Evolutionary conservation across 2,797 vertebrate species (phyloP).

Genomic region (Rhinogobio ventralis): DNA sequence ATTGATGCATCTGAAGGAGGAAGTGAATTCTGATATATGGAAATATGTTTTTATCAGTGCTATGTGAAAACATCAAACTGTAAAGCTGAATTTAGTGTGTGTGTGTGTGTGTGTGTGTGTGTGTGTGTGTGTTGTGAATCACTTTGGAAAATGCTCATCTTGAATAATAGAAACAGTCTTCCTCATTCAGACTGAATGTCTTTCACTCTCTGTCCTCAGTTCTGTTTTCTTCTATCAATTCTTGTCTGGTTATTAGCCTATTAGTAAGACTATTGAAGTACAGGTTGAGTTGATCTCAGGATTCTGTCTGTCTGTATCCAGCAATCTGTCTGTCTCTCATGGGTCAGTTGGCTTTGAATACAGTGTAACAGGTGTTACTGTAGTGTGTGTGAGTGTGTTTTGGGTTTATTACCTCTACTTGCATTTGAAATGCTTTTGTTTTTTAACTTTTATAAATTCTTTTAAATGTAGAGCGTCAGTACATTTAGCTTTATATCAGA

Average conservation of each 20-base stretch:
- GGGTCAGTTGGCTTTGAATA: constrained; percentile 4
- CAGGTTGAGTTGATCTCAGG: not conserved
- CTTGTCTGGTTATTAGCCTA: not conserved
- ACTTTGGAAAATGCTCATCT: not conserved
- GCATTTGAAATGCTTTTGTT: not conserved
- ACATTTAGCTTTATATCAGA: not conserved
- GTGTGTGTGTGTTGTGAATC: not conserved
- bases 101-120: constrained; percentile 2
- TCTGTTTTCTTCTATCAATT: constrained; percentile 9
- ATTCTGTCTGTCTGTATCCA: constrained; percentile 51
- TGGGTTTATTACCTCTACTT: not conserved
- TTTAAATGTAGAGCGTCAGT: not conserved
- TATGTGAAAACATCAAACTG: not conserved
- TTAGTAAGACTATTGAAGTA: not conserved
- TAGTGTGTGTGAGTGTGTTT: not conserved
- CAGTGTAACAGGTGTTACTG: constrained; percentile 5
- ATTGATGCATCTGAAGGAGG: constrained; percentile 1
- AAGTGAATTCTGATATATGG: constrained; percentile 15
- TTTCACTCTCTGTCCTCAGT: constrained; percentile 25
- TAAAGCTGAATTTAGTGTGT: not conserved
- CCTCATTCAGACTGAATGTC: constrained; percentile 25
- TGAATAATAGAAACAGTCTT: not conserved
- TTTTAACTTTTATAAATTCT: not conserved
- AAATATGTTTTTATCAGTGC: not conserved
- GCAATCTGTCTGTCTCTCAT: constrained; percentile 66